A percentile compares a stretch with the other conserved stretches of the same genome.
Evolutionary conservation across 2,797 vertebrate genomes (phyloP).

Genomic region (Botia almorhae): DNA sequence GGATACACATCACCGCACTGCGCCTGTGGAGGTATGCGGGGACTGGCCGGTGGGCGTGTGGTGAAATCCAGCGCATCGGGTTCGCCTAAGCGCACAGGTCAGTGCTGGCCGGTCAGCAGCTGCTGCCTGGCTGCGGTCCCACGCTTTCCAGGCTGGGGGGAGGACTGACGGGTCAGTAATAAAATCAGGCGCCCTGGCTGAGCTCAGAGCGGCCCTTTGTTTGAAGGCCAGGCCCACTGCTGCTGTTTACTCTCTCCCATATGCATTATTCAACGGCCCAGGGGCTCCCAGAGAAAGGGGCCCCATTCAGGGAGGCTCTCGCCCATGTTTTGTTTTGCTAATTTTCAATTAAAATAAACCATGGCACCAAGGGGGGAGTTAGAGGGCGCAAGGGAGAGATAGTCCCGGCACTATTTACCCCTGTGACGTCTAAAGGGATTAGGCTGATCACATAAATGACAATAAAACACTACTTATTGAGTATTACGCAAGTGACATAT

Average conservation of each 20-base stretch:
- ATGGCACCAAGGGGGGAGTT: constrained; percentile 78
- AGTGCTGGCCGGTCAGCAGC: constrained; percentile 95
- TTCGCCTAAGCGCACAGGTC: constrained; percentile 73
- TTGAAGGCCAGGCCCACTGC: constrained; percentile 95
- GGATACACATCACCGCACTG: background rate
- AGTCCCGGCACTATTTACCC: constrained; percentile 68
- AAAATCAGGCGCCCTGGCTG: constrained; percentile 98
- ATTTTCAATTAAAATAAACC: constrained; percentile 91
- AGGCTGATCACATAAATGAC: constrained; percentile 73
- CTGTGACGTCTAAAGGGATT: constrained; percentile 76
- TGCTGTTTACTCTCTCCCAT: constrained; percentile 99
- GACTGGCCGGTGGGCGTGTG: constrained; percentile 45
- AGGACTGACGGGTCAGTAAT: constrained; percentile 99
- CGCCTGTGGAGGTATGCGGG: constrained; percentile 57
- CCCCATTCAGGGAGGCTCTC: constrained; percentile 92
- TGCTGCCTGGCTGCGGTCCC: constrained; percentile 94
- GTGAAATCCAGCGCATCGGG: constrained; percentile 40
- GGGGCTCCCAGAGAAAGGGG: constrained; percentile 98
- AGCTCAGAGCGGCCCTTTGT: constrained; percentile 95
- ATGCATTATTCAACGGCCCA: constrained; percentile 99
- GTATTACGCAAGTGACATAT: constrained; percentile 76
- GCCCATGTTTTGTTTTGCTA: constrained; percentile 89
- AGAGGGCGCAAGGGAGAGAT: constrained; percentile 57
- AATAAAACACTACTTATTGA: constrained; percentile 78
- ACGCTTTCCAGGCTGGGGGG: constrained; percentile 92